phyloP scores from a whole-genome alignment of 2,888 invertebrate species.

The Panzeria rudis region DNA sequence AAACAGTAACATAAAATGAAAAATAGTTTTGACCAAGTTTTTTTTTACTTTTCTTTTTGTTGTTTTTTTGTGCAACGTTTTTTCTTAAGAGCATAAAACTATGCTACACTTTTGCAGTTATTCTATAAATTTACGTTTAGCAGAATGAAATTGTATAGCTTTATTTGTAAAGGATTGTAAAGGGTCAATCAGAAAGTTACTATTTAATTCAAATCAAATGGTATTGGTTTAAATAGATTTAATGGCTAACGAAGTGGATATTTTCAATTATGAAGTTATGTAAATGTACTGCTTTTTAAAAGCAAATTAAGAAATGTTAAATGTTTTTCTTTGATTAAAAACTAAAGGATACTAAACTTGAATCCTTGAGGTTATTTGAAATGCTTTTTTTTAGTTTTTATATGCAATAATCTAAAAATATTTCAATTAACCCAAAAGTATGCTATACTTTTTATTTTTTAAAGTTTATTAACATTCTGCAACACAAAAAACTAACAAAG shows the following conservation, averaged over 20 bases:
- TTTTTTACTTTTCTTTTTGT: too few species aligned
- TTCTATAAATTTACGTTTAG: not conserved
- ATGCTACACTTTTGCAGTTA: not conserved
- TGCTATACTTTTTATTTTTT: not conserved
- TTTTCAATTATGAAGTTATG: not conserved
- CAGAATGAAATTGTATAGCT: not conserved
- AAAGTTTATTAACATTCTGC: too few species aligned
- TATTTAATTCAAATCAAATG: too few species aligned
- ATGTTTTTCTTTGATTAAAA: not conserved
- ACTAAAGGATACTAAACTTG: not conserved
- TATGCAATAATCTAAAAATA: not conserved
- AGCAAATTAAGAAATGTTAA: too few species aligned
- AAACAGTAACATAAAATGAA: not conserved
- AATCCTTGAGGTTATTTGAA: too few species aligned
- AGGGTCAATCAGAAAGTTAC: not conserved
- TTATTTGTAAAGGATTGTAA: not conserved
- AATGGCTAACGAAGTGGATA: too few species aligned
- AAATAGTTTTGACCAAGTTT: not conserved
- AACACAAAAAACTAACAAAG: too few species aligned
- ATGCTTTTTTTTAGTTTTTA: too few species aligned
- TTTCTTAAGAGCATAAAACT: slow-evolving; percentile 1
- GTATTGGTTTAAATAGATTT: too few species aligned
- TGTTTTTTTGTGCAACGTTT: too few species aligned
- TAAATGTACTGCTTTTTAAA: not conserved
- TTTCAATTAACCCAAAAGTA: not conserved